These are phyloP conservation scores for Alectura lathami DNA, from an alignment of 2,113 vertebrate species.

Conservation along the genomic window DNA sequence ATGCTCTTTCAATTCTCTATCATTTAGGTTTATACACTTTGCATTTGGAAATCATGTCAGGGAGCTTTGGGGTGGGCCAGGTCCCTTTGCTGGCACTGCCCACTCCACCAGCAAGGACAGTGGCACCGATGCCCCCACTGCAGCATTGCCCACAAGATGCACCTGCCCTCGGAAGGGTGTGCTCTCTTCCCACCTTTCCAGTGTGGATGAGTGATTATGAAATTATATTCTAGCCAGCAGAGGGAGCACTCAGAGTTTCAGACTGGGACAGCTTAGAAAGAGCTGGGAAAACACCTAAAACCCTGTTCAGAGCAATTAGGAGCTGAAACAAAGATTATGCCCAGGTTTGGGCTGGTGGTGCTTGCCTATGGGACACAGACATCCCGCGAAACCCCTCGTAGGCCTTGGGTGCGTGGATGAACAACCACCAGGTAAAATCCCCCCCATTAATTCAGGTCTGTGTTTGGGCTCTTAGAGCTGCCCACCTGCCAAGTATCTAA, in stretches of 20 bases:
- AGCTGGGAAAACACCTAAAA: fast-evolving
- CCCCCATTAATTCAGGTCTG: neutral
- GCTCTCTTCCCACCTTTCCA: neutral
- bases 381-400: neutral
- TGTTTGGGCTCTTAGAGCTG: neutral
- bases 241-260: slow-evolving; percentile 16
- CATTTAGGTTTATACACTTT: neutral
- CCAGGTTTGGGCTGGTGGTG: neutral
- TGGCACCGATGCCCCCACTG: neutral
- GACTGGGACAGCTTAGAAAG: fast-evolving
- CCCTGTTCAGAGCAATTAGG: fast-evolving
- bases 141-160: neutral
- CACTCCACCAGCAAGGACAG: neutral
- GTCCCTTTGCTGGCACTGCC: neutral
- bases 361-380: neutral
- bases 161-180: neutral
- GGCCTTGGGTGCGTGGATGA: fast-evolving
- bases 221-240: neutral
- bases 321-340: neutral
- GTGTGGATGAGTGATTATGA: neutral
- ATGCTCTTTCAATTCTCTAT: neutral
- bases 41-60: neutral
- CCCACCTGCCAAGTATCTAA: neutral
- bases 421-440: neutral
- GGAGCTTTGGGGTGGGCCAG: too few species aligned